Base-by-base conservation (phyloP, 2,113 vertebrate species). In the Cygnus buccinator region DNA sequence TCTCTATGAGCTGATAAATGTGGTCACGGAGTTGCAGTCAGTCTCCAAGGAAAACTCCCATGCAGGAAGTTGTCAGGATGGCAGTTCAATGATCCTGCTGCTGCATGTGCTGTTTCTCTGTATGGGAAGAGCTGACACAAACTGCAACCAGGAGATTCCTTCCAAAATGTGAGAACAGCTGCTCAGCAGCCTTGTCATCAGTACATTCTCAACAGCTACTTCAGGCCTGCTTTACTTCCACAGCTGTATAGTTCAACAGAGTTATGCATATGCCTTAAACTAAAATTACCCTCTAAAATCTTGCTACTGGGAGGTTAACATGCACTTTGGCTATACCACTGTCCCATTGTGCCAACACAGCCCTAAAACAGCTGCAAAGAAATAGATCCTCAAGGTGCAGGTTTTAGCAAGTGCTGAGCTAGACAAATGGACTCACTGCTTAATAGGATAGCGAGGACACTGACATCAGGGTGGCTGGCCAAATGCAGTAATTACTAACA, bases 271-370 rank as follows among this genome's bases (percentile, higher is more conserved):
- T 20, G 33, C 10, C 13, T 44, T 52, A 12, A 70, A 17, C 19
- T 44, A n/a, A 65, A 72, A 35, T 31, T 21, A 3, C 65, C 11
- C 22, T 63, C 13, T 21, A 3, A 22, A 63, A 50, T 15, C 28
- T 63, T 50, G 8, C 19, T 18, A 4, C 21, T 4, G 41, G 66
- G 31, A 41, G 37, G 7, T 16, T 11, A 3, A 11, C 6, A 28
- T 3, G 6, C 0, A 1, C 41, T 67, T 14, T 8, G 18, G n/a
- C 55, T 62, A 2, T n/a, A 6, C 22, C 0, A 0, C 19, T 26
- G 29, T 31, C 25, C 37, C 0, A 0, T 20, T 31, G 46, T 21
- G 13, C 50, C 6, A 10, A 8, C 25, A 21, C 22, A 21, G 39
- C 55, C 55, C 13, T 16, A 6, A 23, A 73, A 50, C 26, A n/a